Evolutionary conservation across 2,888 invertebrate species (phyloP).

Genomic region (Aspidiotus destructor): DNA sequence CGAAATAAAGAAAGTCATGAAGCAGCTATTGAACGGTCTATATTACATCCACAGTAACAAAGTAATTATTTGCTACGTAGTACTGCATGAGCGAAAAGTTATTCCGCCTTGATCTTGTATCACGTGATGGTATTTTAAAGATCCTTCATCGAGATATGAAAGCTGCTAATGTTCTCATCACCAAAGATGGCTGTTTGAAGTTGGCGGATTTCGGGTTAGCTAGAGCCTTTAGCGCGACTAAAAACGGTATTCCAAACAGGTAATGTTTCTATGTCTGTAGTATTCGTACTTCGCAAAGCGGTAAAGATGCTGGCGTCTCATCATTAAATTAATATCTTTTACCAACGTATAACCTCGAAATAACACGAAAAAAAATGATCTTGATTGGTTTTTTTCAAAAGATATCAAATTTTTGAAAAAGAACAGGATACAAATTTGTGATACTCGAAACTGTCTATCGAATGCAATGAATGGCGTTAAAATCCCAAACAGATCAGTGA

Average conservation of each 20-base stretch:
- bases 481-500: too few species aligned
- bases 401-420: too few species aligned
- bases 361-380: too few species aligned
- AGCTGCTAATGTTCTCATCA: slow-evolving; percentile 95
- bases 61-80: slow-evolving; percentile 41
- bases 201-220: slow-evolving; percentile 97
- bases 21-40: slow-evolving; percentile 74
- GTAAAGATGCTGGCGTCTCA: background rate
- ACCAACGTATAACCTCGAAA: too few species aligned
- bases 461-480: too few species aligned
- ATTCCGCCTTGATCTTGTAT: slow-evolving; percentile 6
- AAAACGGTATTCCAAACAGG: slow-evolving; percentile 70
- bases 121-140: slow-evolving; percentile 40
- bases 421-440: too few species aligned
- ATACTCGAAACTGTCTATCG: too few species aligned
- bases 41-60: slow-evolving; percentile 96
- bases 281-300: background rate
- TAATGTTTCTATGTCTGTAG: slow-evolving; percentile 35
- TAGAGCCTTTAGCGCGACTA: slow-evolving; percentile 79
- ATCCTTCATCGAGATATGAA: slow-evolving; percentile 96
- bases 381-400: too few species aligned
- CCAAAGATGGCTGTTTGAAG: slow-evolving; percentile 87
- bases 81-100: too few species aligned
- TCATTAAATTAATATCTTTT: too few species aligned
- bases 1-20: slow-evolving; percentile 91